Percentiles rank a stretch among this genome's conserved stretches.
Evolutionary conservation across 1,140 invertebrate genomes (phyloP).

Genomic region (Drosophila subpulchrella): DNA sequence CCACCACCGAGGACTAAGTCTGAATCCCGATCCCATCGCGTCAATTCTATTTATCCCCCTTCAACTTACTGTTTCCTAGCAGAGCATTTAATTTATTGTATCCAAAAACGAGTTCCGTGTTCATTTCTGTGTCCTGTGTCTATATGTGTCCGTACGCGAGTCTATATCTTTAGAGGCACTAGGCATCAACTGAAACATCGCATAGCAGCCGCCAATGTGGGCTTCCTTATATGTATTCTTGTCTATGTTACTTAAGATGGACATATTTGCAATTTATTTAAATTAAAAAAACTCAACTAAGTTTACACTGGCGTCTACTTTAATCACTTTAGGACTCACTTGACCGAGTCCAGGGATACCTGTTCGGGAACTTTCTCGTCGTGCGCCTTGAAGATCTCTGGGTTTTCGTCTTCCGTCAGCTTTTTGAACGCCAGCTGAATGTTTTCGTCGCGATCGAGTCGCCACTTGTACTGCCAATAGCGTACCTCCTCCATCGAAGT

Average conservation of each 20-base stretch:
- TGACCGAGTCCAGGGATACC: constrained; percentile 65
- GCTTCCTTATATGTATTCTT: constrained; percentile 66
- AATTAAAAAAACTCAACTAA: constrained; percentile 61
- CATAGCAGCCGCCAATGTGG: constrained; percentile 67
- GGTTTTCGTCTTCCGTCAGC: constrained; percentile 43
- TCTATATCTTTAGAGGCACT: constrained; percentile 45
- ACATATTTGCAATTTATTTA: constrained; percentile 82
- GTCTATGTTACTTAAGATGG: constrained; percentile 55
- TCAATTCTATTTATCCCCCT: constrained; percentile 23
- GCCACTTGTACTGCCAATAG: constrained; percentile 86
- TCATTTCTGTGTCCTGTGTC: constrained; percentile 43
- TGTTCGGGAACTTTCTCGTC: constrained; percentile 58
- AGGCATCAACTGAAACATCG: constrained; percentile 60
- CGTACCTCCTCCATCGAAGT: constrained; percentile 86
- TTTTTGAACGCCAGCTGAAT: constrained; percentile 74
- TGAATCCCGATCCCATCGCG: constrained; percentile 52
- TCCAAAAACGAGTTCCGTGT: constrained; percentile 28
- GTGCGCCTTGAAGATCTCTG: constrained; percentile 64
- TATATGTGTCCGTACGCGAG: constrained; percentile 32
- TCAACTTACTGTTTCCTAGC: constrained; percentile 44
- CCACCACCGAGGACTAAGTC: constrained; percentile 72
- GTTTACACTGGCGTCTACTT: neutral
- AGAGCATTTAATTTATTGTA: constrained; percentile 73
- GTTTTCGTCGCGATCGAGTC: constrained; percentile 72
- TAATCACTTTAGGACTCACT: too few species aligned